These are phyloP conservation scores for Miltochrista miniata DNA, from an alignment of 2,888 invertebrate genomes.

Conservation along the genomic window DNA sequence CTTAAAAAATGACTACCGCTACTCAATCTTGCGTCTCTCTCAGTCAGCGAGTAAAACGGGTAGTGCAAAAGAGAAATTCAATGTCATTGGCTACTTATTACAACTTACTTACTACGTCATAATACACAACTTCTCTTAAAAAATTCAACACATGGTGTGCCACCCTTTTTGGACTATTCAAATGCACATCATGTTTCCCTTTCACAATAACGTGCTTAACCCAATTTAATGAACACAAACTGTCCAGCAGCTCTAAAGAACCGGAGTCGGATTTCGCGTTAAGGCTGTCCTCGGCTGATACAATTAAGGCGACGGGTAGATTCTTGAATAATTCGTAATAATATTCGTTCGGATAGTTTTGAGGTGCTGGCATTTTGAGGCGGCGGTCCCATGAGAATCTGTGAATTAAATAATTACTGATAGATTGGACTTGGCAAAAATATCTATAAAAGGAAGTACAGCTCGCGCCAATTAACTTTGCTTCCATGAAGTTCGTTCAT, in stretches of 20 bases:
- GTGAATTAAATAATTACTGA: constrained; percentile 13
- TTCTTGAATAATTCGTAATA: constrained; percentile 49
- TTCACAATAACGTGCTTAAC: constrained; percentile 54
- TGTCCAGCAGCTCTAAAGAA: constrained; percentile 3
- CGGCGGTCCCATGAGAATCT: constrained; percentile 69
- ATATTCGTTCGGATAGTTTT: constrained; percentile 52
- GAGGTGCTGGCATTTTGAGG: constrained; percentile 46
- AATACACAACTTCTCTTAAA: constrained; percentile 43
- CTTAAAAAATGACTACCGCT: no score
- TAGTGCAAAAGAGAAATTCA: no score
- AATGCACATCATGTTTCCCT: constrained; percentile 86
- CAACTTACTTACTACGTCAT: constrained; percentile 14
- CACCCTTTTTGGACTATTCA: constrained; percentile 80
- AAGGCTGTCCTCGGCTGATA: constrained; percentile 43
- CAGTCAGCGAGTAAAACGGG: no score
- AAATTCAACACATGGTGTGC: constrained; percentile 59
- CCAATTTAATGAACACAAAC: constrained; percentile 14
- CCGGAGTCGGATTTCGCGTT: constrained; percentile 17
- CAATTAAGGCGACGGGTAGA: constrained; percentile 53
- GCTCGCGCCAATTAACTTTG: no score
- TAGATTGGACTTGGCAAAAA: no score
- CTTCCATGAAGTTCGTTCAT: no score
- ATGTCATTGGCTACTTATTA: no score
- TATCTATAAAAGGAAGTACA: no score
- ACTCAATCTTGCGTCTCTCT: no score